phyloP scores from a whole-genome alignment of 2,888 invertebrate species.

The Agapetus fuscipes region DNA sequence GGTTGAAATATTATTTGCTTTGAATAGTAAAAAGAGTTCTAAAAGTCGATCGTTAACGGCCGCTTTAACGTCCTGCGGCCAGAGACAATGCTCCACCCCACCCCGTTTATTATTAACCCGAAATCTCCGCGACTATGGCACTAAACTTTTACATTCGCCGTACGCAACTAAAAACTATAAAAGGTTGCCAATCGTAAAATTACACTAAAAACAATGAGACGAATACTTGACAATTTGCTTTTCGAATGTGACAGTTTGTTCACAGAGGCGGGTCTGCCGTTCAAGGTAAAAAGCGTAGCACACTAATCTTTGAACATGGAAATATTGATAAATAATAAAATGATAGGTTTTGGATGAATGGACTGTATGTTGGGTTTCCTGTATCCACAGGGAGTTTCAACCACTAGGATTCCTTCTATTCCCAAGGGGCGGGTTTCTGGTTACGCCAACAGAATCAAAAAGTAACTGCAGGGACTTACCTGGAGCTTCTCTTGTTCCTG shows the following conservation, averaged over 20 bases:
- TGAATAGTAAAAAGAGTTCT: constrained; percentile 18
- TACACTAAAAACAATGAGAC: constrained; percentile 2
- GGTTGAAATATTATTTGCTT: constrained; percentile 19
- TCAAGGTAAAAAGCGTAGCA: too few species aligned
- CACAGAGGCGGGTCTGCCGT: neutral
- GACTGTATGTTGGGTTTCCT: too few species aligned
- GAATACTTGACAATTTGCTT: neutral
- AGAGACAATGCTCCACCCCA: constrained; percentile 14
- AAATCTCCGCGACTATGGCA: constrained; percentile 12
- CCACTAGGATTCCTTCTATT: too few species aligned
- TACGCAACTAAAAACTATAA: constrained; percentile 6
- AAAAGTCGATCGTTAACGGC: constrained; percentile 17
- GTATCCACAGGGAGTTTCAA: too few species aligned
- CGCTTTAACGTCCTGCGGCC: constrained; percentile 17
- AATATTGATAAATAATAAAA: too few species aligned
- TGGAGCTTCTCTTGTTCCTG: too few species aligned
- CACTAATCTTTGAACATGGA: too few species aligned
- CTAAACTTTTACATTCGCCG: constrained; percentile 11
- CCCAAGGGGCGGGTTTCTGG: too few species aligned
- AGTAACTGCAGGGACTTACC: too few species aligned
- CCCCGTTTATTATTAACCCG: constrained; percentile 14
- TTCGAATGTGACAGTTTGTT: neutral
- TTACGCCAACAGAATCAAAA: too few species aligned
- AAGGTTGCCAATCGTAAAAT: constrained; percentile 13
- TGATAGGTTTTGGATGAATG: too few species aligned